Evolutionary conservation across 2,888 invertebrate species (phyloP).

Genomic region (Lithophane ornitopus): DNA sequence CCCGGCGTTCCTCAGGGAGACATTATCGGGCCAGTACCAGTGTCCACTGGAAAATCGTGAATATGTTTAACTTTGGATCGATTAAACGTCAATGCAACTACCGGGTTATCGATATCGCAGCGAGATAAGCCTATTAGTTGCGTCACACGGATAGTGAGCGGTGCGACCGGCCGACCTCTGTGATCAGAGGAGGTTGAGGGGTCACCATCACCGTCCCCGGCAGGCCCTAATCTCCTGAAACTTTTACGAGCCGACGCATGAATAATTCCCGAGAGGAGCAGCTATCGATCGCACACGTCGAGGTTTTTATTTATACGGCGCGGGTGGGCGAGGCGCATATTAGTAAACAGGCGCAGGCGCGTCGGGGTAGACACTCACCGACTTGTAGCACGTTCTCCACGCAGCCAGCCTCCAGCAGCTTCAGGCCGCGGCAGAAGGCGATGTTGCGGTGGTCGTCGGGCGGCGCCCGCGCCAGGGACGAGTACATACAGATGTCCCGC

Average conservation of each 20-base stretch:
- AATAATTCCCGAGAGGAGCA: conserved; percentile 90
- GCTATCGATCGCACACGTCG: conserved; percentile 91
- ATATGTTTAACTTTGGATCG: conserved; percentile 75
- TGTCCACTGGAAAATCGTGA: conserved; percentile 63
- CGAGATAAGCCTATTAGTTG: conserved; percentile 75
- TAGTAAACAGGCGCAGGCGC: conserved; percentile 91
- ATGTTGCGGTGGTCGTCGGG: conserved; percentile 94
- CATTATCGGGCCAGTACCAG: conserved; percentile 69
- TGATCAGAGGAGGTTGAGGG: conserved; percentile 64
- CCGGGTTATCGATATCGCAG: conserved; percentile 76
- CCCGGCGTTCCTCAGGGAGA: conserved; percentile 72
- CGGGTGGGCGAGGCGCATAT: conserved; percentile 91
- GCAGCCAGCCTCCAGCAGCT: conserved; percentile 95
- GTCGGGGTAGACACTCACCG: conserved; percentile 92
- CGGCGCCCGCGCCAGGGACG: conserved; percentile 92
- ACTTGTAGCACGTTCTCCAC: conserved; percentile 97
- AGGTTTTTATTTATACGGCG: conserved; percentile 90
- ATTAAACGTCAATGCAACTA: conserved; percentile 77
- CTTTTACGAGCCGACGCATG: conserved; percentile 88
- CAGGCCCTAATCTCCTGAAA: conserved; percentile 87
- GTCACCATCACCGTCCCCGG: conserved; percentile 71
- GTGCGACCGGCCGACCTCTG: conserved; percentile 58
- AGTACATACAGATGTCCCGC: conserved; percentile 97
- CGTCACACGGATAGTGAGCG: conserved; percentile 68
- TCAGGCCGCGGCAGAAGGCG: conserved; percentile 96